phyloP scores from a whole-genome alignment of 2,888 invertebrate species.

The Scaptomyza parva region DNA sequence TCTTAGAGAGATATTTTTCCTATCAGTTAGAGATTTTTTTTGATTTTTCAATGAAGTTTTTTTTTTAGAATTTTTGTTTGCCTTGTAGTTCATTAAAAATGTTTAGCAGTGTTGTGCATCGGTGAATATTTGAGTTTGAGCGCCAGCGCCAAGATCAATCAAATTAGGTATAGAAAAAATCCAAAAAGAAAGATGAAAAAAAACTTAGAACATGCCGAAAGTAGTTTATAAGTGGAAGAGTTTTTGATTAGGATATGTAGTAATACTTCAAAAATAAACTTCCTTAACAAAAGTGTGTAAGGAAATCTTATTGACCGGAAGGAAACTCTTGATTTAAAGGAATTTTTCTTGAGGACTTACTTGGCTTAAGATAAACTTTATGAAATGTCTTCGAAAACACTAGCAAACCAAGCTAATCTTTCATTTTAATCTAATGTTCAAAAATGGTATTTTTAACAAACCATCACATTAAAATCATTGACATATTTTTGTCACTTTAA shows the following conservation, averaged over 20 bases:
- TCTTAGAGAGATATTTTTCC: background rate
- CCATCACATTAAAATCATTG: background rate
- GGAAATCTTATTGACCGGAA: no score
- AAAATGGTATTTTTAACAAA: background rate
- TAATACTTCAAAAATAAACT: no score
- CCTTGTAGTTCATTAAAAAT: constrained; percentile 71
- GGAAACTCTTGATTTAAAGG: background rate
- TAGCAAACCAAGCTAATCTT: no score
- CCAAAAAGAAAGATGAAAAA: background rate
- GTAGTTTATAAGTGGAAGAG: no score
- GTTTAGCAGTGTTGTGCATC: constrained; percentile 66
- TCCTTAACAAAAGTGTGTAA: no score
- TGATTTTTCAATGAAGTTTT: constrained; percentile 11
- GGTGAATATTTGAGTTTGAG: constrained; percentile 41
- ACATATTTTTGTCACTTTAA: background rate
- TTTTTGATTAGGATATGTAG: no score
- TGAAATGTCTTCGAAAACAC: no score
- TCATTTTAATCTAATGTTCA: background rate
- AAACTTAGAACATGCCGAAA: no score
- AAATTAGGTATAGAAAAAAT: constrained; percentile 12
- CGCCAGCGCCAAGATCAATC: constrained; percentile 42
- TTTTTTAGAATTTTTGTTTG: constrained; percentile 45
- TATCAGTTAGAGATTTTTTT: constrained; percentile 5
- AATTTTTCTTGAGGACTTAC: background rate
- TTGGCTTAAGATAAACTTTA: no score